Evolutionary conservation across 53 echinoderm and acorn worm species (phyloP).

Genomic region (Hippasteria phrygiana): DNA sequence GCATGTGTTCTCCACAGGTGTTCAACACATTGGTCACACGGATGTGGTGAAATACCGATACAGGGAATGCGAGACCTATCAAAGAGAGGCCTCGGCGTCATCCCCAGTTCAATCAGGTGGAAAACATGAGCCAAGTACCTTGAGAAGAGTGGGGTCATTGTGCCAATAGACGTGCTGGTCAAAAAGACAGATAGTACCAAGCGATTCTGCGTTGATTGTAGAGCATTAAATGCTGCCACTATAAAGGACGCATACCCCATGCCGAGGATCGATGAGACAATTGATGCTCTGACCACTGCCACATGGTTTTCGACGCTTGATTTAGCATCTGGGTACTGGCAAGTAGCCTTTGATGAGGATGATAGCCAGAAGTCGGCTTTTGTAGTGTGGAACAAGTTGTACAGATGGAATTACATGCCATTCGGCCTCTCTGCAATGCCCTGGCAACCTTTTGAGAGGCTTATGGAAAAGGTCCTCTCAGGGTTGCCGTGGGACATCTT

Average conservation of each 20-base stretch:
- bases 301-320: slow-evolving; percentile 28
- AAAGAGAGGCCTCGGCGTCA: no score
- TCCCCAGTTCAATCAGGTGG: no score
- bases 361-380: slow-evolving; percentile 25
- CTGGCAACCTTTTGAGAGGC: neutral
- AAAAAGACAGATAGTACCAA: neutral
- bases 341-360: slow-evolving; percentile 7
- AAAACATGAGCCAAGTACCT: no score
- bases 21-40: no score
- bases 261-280: slow-evolving; percentile 8
- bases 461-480: slow-evolving; percentile 21
- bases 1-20: no score
- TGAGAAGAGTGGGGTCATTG: no score
- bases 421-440: slow-evolving; percentile 31
- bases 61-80: no score
- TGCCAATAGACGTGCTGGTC: neutral
- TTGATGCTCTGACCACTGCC: slow-evolving; percentile 12
- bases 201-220: neutral
- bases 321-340: slow-evolving; percentile 4
- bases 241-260: neutral
- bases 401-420: slow-evolving; percentile 6
- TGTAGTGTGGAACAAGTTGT: neutral
- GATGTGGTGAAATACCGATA: no score
- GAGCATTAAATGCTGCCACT: neutral
- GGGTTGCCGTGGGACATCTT: slow-evolving; percentile 34